Evolutionary conservation across 2,797 vertebrate genomes (phyloP), one percentile per base, ranked within the genome.

Genomic region (Platyrinchus mystaceus): DNA sequence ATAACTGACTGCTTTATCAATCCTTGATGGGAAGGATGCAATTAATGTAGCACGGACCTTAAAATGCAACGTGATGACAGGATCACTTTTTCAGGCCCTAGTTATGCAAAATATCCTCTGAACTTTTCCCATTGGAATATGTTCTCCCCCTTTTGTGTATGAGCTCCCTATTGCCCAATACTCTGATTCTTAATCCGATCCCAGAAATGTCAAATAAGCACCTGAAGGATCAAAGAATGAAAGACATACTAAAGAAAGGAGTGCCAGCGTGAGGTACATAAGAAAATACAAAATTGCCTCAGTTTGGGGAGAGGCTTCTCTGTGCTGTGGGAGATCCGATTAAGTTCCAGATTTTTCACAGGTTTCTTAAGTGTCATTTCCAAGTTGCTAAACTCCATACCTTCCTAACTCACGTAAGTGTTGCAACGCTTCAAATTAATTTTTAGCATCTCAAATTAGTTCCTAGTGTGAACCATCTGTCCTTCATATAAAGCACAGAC

Each of bases 251-350:
- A 59, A 80, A 58, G 53, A 78, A 79, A 23, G 79, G 10, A 76
- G 9, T 41, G 15, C 11, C 37, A 53, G 2, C 12, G 4, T 89
- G 56, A 78, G 22, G 6, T 78, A 52, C 21, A 4, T 21, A 30
- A 77, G 11, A 28, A 70, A 10, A 10, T 53, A 44, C 1, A 63
- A 39, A 80, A 77, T 13, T 58, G 21, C 4, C 14, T 64, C 44
- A 9, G 27, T 69, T 68, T 76, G 46, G 64, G 21, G 21, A 58
- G n/a, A 55, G 19, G 17, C 18, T 91, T 89, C 26, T 17, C 14
- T 56, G 4, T 47, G 16, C 44, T 24, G 6, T 47, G 12, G 17
- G 27, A 84, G 28, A 64, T n/a, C 21, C 0, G 0, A 34, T 71
- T 71, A 81, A 59, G 21, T 26, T 84, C n/a, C 21, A 84, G 19